Base-by-base conservation (phyloP, 1,140 invertebrate genomes). In the Mactra quadrangularis region DNA sequence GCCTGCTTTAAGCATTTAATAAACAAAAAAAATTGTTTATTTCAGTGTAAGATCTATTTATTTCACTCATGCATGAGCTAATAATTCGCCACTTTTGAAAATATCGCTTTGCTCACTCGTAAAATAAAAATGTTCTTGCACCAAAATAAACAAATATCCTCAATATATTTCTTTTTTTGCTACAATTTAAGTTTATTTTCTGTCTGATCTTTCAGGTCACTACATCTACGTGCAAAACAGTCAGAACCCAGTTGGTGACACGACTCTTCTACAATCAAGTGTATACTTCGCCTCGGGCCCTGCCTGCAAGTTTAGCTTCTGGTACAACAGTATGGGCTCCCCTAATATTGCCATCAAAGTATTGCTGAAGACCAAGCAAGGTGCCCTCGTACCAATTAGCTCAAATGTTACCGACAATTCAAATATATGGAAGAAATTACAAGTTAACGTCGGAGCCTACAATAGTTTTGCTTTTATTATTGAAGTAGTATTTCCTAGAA, bases 251-350 rank as follows among this genome's bases (percentile, higher is more conserved):
- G 52, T 78, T 11, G 87, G 87, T 4, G 81, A 89, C 50, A 88
- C 82, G 29, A 89, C 91, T 0, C 71, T 88, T 17, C 85, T 91
- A 13, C 77, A 82, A 70, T 90, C 87, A 35, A 72, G 81, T 19
- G 59, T 83, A 9, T 88, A 87, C 72, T 85, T 79, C 33, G 62
- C 86, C 13, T 84, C 87, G 15, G 75, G 84, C 41, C 77, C 86
- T 11, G 68, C 83, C 33, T 91, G 90, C 77, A 70, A 84, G 13
- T 76, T 91, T 45, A 85, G 83, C 22, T 90, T 97, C 90, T 97
- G 95, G 94, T 95, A 93, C 87, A 96, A 97, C 87, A 96, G 97
- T 96, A 96, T 94, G 87, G 96, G 96, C 27, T 53, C 33, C 64
- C 68, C 72, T 59, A 60, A 85, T 4, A 74, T 74, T 13, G 57